Evolutionary conservation across 2,888 invertebrate genomes (phyloP).

Genomic region (Stramonita haemastoma): DNA sequence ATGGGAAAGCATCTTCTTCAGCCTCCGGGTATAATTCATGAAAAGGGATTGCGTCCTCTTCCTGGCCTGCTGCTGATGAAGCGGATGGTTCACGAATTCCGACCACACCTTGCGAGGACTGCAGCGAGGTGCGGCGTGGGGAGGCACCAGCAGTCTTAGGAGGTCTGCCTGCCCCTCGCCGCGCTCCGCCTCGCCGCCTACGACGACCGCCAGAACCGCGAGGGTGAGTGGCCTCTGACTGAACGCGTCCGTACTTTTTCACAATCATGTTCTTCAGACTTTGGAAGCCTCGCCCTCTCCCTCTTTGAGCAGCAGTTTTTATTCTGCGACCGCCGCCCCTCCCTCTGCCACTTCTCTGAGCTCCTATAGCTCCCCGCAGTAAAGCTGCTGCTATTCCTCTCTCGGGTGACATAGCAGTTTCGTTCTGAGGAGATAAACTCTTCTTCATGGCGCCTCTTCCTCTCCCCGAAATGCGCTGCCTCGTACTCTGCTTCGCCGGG

Average conservation of each 20-base stretch:
- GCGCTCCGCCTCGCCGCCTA: background rate
- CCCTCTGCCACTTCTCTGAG: background rate
- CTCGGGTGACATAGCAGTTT: background rate
- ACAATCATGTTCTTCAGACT: background rate
- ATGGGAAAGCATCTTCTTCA: background rate
- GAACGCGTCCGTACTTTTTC: background rate
- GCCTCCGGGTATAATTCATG: background rate
- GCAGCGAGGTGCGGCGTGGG: background rate
- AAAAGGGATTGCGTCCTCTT: too few species aligned
- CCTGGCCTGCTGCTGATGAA: background rate
- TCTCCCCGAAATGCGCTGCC: background rate
- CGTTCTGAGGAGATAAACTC: background rate
- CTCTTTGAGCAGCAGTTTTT: background rate
- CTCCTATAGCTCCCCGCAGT: background rate
- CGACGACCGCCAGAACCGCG: background rate
- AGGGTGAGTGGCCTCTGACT: background rate
- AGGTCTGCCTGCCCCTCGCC: conserved; percentile 3
- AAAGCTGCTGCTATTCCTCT: background rate
- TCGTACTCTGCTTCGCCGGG: background rate
- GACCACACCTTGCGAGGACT: background rate
- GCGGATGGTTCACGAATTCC: background rate
- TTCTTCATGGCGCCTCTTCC: background rate
- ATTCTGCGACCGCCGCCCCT: background rate
- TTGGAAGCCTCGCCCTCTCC: background rate
- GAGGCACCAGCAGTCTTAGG: background rate